These are phyloP conservation scores for Anthonomus grandis DNA, from an alignment of 1,140 invertebrate genomes.

Conservation along the genomic window DNA sequence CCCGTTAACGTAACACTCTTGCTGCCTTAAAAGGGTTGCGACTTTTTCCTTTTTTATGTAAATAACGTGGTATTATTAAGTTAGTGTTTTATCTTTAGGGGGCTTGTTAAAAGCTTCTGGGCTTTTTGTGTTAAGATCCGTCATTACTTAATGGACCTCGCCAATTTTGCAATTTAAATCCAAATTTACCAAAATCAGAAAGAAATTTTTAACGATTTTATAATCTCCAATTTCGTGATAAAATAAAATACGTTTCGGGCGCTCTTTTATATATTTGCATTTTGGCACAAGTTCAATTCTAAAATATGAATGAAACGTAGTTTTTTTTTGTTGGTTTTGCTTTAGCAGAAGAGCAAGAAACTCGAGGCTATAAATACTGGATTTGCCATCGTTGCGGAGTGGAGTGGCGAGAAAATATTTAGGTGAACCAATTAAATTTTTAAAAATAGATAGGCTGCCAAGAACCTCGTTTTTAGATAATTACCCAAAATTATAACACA, in stretches of 20 bases:
- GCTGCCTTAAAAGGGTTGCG: slow-evolving; percentile 32
- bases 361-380: slow-evolving; percentile 14
- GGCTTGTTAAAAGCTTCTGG: slow-evolving; percentile 22
- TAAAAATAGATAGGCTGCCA: slow-evolving; percentile 18
- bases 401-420: slow-evolving; percentile 4
- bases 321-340: too few species aligned
- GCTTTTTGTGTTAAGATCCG: slow-evolving; percentile 21
- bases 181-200: too few species aligned
- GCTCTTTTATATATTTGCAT: slow-evolving; percentile 14
- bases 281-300: slow-evolving; percentile 16
- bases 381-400: not conserved
- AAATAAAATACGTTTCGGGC: too few species aligned
- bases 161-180: too few species aligned
- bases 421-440: slow-evolving; percentile 16
- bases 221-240: too few species aligned
- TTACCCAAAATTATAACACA: too few species aligned
- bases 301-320: slow-evolving; percentile 18
- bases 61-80: slow-evolving; percentile 30
- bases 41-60: slow-evolving; percentile 42
- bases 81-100: slow-evolving; percentile 25
- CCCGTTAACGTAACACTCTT: slow-evolving; percentile 34
- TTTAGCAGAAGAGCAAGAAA: slow-evolving; percentile 14
- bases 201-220: too few species aligned
- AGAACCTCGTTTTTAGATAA: too few species aligned
- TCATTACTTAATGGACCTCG: slow-evolving; percentile 21